phyloP scores from a whole-genome alignment of 2,113 vertebrate genomes.

The Colinus virginianus region DNA sequence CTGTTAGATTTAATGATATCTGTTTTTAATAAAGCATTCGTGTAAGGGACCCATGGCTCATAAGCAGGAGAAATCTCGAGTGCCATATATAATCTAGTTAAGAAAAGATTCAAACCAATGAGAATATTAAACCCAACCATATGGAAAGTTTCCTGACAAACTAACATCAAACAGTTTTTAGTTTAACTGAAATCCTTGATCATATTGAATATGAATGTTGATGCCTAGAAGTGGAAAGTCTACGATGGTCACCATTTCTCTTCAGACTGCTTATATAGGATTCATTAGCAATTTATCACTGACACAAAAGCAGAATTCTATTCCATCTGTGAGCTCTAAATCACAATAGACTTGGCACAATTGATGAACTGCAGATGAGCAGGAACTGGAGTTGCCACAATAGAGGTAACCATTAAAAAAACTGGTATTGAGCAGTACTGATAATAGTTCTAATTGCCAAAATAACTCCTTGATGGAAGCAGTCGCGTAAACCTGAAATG shows the following conservation, averaged over 20 bases:
- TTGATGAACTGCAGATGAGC: slow-evolving; percentile 29
- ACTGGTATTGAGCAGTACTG: neutral
- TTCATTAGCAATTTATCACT: slow-evolving; percentile 56
- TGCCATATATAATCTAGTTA: neutral
- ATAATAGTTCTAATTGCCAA: neutral
- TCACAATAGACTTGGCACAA: neutral
- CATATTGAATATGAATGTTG: slow-evolving; percentile 35
- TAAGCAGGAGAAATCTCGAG: neutral
- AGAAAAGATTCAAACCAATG: neutral
- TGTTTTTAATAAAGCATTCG: neutral
- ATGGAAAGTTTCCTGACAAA: neutral
- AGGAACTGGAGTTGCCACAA: neutral
- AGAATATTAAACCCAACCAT: neutral
- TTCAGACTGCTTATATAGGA: slow-evolving; percentile 29
- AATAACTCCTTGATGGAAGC: neutral
- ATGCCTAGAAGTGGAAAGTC: neutral
- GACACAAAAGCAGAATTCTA: slow-evolving; percentile 21
- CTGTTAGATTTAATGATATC: slow-evolving; percentile 20
- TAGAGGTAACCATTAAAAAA: neutral
- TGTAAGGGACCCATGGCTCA: neutral
- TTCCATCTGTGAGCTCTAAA: slow-evolving; percentile 18
- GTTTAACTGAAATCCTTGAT: neutral
- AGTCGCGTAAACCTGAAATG: neutral
- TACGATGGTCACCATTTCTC: slow-evolving; percentile 12
- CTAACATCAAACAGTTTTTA: slow-evolving; percentile 1